A percentile compares a stretch with the other conserved stretches of the same genome.
Conservation (phyloP, 2,888 invertebrate species). For the Noctua pronuba region DNA sequence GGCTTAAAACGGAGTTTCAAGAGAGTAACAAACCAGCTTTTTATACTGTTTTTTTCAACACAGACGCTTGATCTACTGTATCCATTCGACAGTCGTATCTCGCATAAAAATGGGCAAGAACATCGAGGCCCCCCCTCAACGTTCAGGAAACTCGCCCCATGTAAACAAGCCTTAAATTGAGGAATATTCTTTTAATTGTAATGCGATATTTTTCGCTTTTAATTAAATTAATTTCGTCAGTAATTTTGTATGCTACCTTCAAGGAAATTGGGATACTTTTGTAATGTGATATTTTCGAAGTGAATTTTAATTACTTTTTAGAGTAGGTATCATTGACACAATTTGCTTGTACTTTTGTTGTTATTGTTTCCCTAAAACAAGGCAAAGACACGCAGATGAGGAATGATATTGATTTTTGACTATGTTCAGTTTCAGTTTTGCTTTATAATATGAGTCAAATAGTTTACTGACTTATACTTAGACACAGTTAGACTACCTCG, state of each 20-base stretch:
- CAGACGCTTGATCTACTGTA: not conserved
- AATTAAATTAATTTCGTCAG: slow-evolving; percentile 43
- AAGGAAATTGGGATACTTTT: slow-evolving; percentile 19
- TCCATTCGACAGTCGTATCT: not conserved
- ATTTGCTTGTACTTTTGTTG: not conserved
- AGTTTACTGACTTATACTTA: not conserved
- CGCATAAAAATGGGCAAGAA: not conserved
- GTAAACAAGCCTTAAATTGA: slow-evolving; percentile 38
- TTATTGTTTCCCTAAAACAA: not conserved
- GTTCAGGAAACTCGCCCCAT: not conserved
- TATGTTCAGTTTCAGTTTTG: not conserved
- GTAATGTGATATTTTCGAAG: slow-evolving; percentile 44
- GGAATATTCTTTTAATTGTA: slow-evolving; percentile 53
- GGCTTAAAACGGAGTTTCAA: not conserved
- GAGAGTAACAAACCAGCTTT: not conserved
- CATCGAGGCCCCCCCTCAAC: no score
- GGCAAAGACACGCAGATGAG: not conserved
- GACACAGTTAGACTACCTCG: no score
- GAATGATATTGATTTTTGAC: not conserved
- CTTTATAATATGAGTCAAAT: not conserved
- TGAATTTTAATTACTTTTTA: slow-evolving; percentile 39
- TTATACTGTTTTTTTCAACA: not conserved
- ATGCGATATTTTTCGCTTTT: slow-evolving; percentile 51
- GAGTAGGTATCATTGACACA: not conserved
- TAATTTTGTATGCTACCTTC: slow-evolving; percentile 29